Evolutionary conservation across 2,113 vertebrate species (phyloP).

Genomic region (Danionella cerebrum): DNA sequence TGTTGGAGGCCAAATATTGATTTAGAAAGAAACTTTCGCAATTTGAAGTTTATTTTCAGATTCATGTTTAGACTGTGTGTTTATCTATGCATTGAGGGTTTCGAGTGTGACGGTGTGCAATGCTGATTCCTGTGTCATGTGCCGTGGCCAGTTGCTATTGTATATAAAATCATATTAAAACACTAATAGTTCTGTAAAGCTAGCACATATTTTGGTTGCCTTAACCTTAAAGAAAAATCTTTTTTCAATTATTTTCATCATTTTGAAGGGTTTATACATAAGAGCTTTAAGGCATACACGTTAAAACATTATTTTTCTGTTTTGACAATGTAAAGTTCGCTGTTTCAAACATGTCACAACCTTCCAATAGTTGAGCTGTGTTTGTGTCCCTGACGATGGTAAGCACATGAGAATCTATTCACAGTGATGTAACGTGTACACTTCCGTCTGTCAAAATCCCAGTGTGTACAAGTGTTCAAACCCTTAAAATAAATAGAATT

Average conservation of each 20-base stretch:
- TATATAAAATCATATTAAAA: conserved; percentile 54
- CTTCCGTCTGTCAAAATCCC: background rate
- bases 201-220: conserved; percentile 56
- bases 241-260: no score
- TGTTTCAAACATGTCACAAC: conserved; percentile 51
- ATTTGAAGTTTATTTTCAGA: conserved; percentile 20
- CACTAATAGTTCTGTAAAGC: conserved; percentile 65
- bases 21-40: no score
- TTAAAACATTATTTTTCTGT: no score
- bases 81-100: conserved; percentile 23
- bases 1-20: conserved; percentile 17
- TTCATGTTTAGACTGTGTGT: conserved; percentile 12
- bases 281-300: no score
- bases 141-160: conserved; percentile 56
- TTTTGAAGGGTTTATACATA: no score
- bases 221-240: no score
- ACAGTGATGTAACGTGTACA: conserved; percentile 3
- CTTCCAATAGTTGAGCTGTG: conserved; percentile 47
- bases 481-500: conserved; percentile 24
- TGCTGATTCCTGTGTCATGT: conserved; percentile 48
- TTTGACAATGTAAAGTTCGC: conserved; percentile 35
- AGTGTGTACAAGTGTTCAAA: conserved; percentile 14
- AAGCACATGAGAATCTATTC: conserved; percentile 20
- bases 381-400: conserved; percentile 35
- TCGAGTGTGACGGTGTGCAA: conserved; percentile 25